Evolutionary conservation across 2,888 invertebrate genomes (phyloP).

Genomic region (Rugalucina vietnamica): DNA sequence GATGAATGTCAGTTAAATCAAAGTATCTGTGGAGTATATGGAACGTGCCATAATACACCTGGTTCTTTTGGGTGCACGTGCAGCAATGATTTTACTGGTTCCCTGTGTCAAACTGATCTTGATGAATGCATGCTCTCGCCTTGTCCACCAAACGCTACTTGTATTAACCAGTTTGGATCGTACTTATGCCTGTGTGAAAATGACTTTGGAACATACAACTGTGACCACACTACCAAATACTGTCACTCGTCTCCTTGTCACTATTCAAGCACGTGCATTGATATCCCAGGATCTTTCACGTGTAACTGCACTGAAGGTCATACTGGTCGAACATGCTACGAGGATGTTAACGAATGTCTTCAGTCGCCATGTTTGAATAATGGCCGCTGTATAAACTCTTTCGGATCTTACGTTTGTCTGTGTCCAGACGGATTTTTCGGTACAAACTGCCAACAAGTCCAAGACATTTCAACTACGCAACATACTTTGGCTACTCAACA

Average conservation of each 20-base stretch:
- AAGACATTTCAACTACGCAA: too few species aligned
- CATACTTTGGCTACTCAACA: too few species aligned
- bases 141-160: conserved; percentile 93
- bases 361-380: conserved; percentile 63
- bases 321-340: not conserved
- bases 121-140: too few species aligned
- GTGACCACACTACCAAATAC: too few species aligned
- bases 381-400: conserved; percentile 63
- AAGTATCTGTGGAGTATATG: not conserved
- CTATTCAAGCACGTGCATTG: not conserved
- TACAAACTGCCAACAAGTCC: conserved; percentile 60
- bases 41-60: not conserved
- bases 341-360: conserved; percentile 67
- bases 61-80: not conserved
- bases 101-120: too few species aligned
- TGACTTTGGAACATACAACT: not conserved
- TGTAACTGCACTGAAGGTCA: not conserved
- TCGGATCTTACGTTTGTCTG: conserved; percentile 64
- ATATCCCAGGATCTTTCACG: not conserved
- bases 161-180: conserved; percentile 95
- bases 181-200: conserved; percentile 84
- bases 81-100: too few species aligned
- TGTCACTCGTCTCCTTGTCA: not conserved
- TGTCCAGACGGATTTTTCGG: conserved; percentile 62
- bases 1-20: not conserved